Evolutionary conservation across 2,797 vertebrate species (phyloP).

Genomic region (Chanos chanos): DNA sequence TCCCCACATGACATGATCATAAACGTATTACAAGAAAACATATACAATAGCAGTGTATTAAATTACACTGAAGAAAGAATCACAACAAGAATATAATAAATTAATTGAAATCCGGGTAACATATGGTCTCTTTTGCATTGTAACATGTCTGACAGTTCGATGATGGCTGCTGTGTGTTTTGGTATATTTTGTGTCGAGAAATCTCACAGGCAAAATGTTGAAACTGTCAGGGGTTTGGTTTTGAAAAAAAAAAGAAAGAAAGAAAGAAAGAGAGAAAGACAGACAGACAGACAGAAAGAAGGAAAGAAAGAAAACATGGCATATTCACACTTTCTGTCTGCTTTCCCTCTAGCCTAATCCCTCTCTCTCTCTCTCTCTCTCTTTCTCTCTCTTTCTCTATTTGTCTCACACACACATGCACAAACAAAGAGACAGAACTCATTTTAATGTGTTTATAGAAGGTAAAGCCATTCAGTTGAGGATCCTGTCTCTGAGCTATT

Average conservation of each 20-base stretch:
- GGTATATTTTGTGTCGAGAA: slow-evolving; percentile 29
- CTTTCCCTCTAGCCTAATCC: no score
- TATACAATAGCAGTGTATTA: not conserved
- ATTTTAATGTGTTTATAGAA: slow-evolving; percentile 50
- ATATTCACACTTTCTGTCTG: no score
- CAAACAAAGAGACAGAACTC: slow-evolving; percentile 32
- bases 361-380: slow-evolving; percentile 13
- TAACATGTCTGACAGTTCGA: no score
- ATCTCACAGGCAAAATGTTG: slow-evolving; percentile 25
- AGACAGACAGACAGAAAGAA: slow-evolving; percentile 35
- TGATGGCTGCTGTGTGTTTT: slow-evolving; percentile 22
- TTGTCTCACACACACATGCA: slow-evolving; percentile 23
- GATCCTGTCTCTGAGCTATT: slow-evolving; percentile 58
- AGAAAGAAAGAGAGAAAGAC: slow-evolving; percentile 27
- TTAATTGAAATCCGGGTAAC: not conserved
- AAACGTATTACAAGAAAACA: not conserved
- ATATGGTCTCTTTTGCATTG: not conserved
- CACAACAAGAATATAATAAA: not conserved
- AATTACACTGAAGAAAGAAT: not conserved
- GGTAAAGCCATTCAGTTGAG: slow-evolving; percentile 55
- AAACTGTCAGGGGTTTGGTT: slow-evolving; percentile 24
- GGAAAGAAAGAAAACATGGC: no score
- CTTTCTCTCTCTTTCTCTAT: slow-evolving; percentile 31
- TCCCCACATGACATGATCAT: not conserved
- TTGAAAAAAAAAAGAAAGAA: slow-evolving; percentile 27